Evolutionary conservation across 2,888 invertebrate species (phyloP), one percentile per base, ranked within the genome.

Genomic region (Abrostola triplasia): DNA sequence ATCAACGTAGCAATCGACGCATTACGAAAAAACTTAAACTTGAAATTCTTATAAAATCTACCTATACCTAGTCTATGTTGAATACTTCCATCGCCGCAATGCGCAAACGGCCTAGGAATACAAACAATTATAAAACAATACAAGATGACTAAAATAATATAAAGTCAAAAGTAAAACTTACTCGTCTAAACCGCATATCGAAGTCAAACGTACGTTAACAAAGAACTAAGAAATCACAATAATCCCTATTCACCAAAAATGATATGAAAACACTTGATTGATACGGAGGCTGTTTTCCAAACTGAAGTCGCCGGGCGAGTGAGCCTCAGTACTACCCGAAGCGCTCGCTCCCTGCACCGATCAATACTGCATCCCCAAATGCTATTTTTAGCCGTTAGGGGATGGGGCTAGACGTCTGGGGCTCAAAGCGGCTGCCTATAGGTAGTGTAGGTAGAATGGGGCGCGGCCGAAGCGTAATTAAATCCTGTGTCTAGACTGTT

Each of bases 311-410:
- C 44, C 44, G 7, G 24, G 9, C 44, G 44, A 47, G 13, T 47
- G 6, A 13, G 36, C 40, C 36, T 37, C 10, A 6, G 40, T 35
- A 36, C 37, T 10, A 5, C 1, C 12, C 41, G n/a, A 9, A 62
- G 52, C 47, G 49, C 48, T 59, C 59, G 47, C 41, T 10, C 47
- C 51, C 37, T 53, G 49, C 51, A 49, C n/a, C 57, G 70, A 73
- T 73, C 74, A 74, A 73, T 73, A 73, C 61, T 74, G 74, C 73
- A 73, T 60, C 59, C 74, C 51, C 74, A 59, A 69, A 53, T 61
- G 65, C 72, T 73, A 73, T 73, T 70, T 70, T n/a, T 35, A 59
- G 10, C 48, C 12, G 6, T 41, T 42, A 49, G 61, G 69, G 73
- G 70, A 36, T 61, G 69, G 60, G 54, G 58, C 65, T 65, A 73